Base-by-base conservation (phyloP, 2,113 vertebrate species). In the Sapajus apella region DNA sequence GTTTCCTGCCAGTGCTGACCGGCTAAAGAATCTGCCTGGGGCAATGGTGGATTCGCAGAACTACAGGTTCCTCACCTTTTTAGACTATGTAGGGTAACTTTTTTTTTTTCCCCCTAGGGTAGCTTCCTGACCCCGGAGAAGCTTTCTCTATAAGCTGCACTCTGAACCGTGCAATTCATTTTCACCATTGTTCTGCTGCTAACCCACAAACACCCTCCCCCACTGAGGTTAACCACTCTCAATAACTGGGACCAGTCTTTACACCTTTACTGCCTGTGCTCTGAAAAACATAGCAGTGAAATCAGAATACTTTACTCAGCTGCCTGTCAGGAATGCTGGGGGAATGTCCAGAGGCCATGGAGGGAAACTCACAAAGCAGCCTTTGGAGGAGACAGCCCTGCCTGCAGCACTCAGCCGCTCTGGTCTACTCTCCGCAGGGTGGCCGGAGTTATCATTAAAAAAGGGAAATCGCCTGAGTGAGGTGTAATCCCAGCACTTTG, bases 261-360 rank as follows among this genome's bases (percentile, higher is more conserved):
- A 81, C 76, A 93, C 73, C 87, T 93, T 52, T 52, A 55, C 90
- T 96, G 80, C 93, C 47, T 40, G 88, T 30, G 91, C 86, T 89
- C 91, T 96, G 95, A 89, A 92, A 96, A 95, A 58, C 68, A 61
- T 16, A 89, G 93, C 79, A 56, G 32, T 91, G 81, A 25, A 96
- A 88, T 90, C 82, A 87, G 85, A 94, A 85, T 52, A 85, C 73
- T 95, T 92, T 79, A 83, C 50, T 95, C 87, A 96, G 95, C 77
- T 82, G 58, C 72, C 90, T 14, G 2, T 50, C 52, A 84, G 91
- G 91, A 96, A 93, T 72, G 77, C 86, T 83, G 72, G 58, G 84
- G 87, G 76, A 72, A 64, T 72, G 92, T 93, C 82, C 91, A 82
- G 95, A 83, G 91, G 86, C 61, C 50, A n/a, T 0, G 0, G 30